Conservation (phyloP, 2,888 invertebrate genomes). For the Acleris literana region DNA sequence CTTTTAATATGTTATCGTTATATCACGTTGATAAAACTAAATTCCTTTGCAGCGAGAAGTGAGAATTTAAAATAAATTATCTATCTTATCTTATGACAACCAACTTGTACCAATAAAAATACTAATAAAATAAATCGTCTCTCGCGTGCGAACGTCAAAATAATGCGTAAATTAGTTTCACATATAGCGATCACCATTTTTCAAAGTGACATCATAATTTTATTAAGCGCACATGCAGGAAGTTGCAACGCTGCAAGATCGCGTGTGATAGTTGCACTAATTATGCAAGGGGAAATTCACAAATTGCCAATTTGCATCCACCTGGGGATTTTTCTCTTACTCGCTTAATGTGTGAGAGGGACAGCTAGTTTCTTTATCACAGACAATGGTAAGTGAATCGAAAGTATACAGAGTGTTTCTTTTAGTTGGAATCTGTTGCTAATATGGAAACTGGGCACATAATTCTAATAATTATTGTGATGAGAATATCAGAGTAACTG, state of each 20-base stretch:
- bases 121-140: conserved; percentile 4
- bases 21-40: too few species aligned
- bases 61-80: neutral
- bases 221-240: conserved; percentile 24
- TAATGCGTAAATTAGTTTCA: conserved; percentile 31
- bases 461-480: too few species aligned
- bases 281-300: conserved; percentile 47
- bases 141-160: conserved; percentile 24
- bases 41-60: too few species aligned
- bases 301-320: conserved; percentile 45
- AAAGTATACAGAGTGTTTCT: neutral
- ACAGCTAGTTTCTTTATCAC: conserved; percentile 3
- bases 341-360: conserved; percentile 9
- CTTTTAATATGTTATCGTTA: too few species aligned
- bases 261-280: conserved; percentile 54
- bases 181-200: conserved; percentile 29
- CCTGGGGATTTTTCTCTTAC: conserved; percentile 36
- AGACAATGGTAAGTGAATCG: neutral
- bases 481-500: too few species aligned
- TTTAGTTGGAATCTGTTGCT: too few species aligned
- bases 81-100: neutral
- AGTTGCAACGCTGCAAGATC: conserved; percentile 40
- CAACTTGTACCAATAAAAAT: conserved; percentile 11
- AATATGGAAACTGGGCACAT: too few species aligned
- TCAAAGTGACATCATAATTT: conserved; percentile 31